Conservation (phyloP, 2,888 invertebrate species). For the Galeruca laticollis region DNA sequence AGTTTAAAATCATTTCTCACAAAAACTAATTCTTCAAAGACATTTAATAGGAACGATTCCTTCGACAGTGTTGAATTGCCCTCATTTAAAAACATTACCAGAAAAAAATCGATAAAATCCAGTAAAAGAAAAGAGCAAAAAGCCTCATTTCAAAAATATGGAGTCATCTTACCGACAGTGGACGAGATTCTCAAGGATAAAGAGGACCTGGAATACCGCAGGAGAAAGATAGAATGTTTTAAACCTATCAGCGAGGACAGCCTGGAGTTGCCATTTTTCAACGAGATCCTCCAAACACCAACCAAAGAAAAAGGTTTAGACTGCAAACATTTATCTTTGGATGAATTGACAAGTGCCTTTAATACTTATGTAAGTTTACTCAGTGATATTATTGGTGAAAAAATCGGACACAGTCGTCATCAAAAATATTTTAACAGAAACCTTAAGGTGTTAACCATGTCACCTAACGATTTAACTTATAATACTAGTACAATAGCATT, state of each 20-base stretch:
- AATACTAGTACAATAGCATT: conserved; percentile 58
- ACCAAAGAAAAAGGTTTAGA: conserved; percentile 36
- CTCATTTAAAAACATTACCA: conserved; percentile 35
- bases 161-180: conserved; percentile 49
- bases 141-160: conserved; percentile 52
- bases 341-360: conserved; percentile 48
- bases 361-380: conserved; percentile 43
- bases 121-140: conserved; percentile 36
- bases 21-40: conserved; percentile 9
- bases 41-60: conserved; percentile 39
- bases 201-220: conserved; percentile 44
- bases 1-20: conserved; percentile 16
- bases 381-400: conserved; percentile 46
- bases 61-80: conserved; percentile 45
- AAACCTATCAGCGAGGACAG: conserved; percentile 40
- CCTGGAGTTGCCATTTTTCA: conserved; percentile 37
- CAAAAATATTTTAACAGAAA: conserved; percentile 35
- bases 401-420: conserved; percentile 47
- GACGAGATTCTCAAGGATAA: conserved; percentile 50
- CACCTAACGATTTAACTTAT: conserved; percentile 52
- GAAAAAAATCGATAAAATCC: conserved; percentile 27
- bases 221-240: conserved; percentile 43
- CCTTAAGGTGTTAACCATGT: conserved; percentile 31
- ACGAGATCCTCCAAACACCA: conserved; percentile 20
- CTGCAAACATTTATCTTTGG: conserved; percentile 50